These are phyloP conservation scores for Oncopodura yosiiana DNA, from an alignment of 1,140 invertebrate genomes.

Conservation along the genomic window DNA sequence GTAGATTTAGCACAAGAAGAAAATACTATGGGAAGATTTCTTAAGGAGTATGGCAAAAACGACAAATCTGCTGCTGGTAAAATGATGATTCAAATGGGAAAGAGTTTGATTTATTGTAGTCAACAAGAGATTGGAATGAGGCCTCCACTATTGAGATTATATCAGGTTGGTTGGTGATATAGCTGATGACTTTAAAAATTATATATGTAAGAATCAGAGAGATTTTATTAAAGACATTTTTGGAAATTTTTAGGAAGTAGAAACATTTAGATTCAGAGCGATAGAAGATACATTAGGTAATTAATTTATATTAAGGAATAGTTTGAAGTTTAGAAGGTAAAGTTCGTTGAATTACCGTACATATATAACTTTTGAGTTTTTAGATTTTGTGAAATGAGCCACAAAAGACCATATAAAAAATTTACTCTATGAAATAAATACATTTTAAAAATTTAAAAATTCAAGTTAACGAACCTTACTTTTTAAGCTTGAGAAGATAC, in stretches of 20 bases:
- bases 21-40: conserved; percentile 84
- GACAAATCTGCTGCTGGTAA: conserved; percentile 80
- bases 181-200: neutral
- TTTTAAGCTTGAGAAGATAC: too few species aligned
- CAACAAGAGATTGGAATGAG: conserved; percentile 83
- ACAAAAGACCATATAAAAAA: too few species aligned
- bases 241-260: conserved; percentile 61
- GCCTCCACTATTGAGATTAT: conserved; percentile 74
- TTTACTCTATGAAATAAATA: too few species aligned
- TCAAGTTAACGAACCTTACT: too few species aligned
- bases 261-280: conserved; percentile 88
- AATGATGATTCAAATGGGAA: conserved; percentile 88
- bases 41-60: conserved; percentile 87
- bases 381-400: too few species aligned
- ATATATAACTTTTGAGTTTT: too few species aligned
- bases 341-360: too few species aligned
- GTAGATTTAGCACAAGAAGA: conserved; percentile 84
- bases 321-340: too few species aligned
- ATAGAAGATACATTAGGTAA: conserved; percentile 90
- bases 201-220: neutral
- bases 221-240: conserved; percentile 1
- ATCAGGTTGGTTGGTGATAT: conserved; percentile 49
- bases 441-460: too few species aligned
- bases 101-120: conserved; percentile 86
- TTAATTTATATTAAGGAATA: too few species aligned